Evolutionary conservation across 2,113 vertebrate species (phyloP).

Genomic region (Cyprinodon variegatus): DNA sequence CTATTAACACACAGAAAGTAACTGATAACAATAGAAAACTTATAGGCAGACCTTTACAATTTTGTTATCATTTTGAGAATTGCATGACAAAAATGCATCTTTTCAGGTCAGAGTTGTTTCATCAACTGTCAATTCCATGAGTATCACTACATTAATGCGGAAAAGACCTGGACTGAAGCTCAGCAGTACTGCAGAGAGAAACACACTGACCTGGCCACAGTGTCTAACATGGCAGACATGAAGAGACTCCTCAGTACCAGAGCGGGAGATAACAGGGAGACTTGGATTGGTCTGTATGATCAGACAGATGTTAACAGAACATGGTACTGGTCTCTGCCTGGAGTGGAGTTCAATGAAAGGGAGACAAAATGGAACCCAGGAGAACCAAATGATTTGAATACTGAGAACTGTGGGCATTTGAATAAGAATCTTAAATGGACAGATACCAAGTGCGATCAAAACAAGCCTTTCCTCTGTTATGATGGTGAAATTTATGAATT

Average conservation of each 20-base stretch:
- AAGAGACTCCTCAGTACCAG: not conserved
- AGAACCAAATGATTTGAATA: rapidly evolving
- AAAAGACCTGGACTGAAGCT: not conserved
- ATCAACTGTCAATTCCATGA: not conserved
- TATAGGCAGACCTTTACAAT: too few species aligned
- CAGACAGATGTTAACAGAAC: rapidly evolving
- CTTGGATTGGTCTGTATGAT: slow-evolving; percentile 43
- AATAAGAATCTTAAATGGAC: rapidly evolving
- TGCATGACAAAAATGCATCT: not conserved
- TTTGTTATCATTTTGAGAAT: too few species aligned
- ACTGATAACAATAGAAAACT: too few species aligned
- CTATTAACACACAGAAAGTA: too few species aligned
- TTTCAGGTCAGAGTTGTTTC: slow-evolving; percentile 23
- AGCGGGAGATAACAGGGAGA: not conserved
- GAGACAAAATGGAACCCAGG: rapidly evolving
- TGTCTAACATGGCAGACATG: slow-evolving; percentile 23
- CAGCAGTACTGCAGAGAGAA: not conserved
- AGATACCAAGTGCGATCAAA: too few species aligned
- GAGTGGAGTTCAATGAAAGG: not conserved
- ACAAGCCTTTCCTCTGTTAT: slow-evolving; percentile 36
- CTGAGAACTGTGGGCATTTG: slow-evolving; percentile 4
- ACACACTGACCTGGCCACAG: slow-evolving; percentile 26
- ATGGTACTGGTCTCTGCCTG: slow-evolving; percentile 47
- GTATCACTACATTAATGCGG: not conserved
- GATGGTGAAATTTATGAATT: slow-evolving; percentile 31